Base-by-base conservation (phyloP, 2,113 vertebrate species). In the Rhinogobius similis region DNA sequence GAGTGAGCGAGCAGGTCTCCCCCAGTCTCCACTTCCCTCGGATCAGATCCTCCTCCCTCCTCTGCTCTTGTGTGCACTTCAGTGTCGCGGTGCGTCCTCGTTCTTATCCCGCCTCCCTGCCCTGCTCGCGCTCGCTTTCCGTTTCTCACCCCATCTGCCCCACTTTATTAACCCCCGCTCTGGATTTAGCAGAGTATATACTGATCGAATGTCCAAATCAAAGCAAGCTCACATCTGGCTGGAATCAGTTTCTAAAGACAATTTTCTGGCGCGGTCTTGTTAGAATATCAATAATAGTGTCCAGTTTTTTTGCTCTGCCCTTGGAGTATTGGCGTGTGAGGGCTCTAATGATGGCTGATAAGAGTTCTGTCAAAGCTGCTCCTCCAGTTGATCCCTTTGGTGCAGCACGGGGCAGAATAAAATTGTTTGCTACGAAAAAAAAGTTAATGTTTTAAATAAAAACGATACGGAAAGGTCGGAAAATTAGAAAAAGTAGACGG, bases 1-100 rank as follows among this genome's bases (percentile, higher is more conserved):
- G 38, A 36, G 32, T 36, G 32, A 36, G 32, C 46, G 73, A 68
- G 84, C 76, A 77, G 78, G 77, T 87, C 79, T 74, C 27, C 26
- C 18, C 78, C 46, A 66, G 69, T 74, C 59, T 68, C 72, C 62
- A 16, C 29, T 62, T 65, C 46, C 67, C 65, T 65, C 12, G 18
- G 46, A 48, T 48, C 46, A 48, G 46, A 20, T 48, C 46, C 46
- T 48, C 46, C 43, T 44, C 43, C 46, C 46, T 48, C 46, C 46
- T 48, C 18, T 20, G 46, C 46, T n/a, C 46, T 20, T 1, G 46
- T 21, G 77, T 27, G 67, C 14, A n/a, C 67, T 44, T 66, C 66
- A 46, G 50, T 52, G 43, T 44, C 36, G 43, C 16, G 68, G 50
- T 79, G 38, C 66, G 61, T 50, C 26, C 61, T 46, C 69, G 36